Conservation (phyloP, 2,113 vertebrate species). For the Puma concolor region DNA sequence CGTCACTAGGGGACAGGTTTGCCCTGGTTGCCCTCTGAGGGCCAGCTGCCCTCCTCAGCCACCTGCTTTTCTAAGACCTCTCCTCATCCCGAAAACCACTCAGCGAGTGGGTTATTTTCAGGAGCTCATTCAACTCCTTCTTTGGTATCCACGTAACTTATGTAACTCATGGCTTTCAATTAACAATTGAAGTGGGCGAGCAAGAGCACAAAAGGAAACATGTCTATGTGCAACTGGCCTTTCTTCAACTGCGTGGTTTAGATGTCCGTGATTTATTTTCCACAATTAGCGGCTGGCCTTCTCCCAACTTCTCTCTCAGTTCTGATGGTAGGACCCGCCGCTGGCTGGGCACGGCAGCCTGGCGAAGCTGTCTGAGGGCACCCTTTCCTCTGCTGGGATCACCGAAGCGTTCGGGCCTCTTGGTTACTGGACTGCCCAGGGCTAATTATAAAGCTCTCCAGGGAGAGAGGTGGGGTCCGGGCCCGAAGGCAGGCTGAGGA, state of each 20-base stretch:
- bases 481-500: background rate
- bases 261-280: slow-evolving; percentile 71
- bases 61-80: background rate
- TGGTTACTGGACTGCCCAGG: background rate
- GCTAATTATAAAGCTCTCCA: background rate
- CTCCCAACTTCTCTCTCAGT: slow-evolving; percentile 39
- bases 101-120: background rate
- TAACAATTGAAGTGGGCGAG: slow-evolving; percentile 35
- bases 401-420: background rate
- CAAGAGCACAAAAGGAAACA: slow-evolving; percentile 6
- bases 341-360: background rate
- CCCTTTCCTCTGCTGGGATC: background rate
- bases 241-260: slow-evolving; percentile 29
- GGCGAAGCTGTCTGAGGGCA: background rate
- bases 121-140: background rate
- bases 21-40: background rate
- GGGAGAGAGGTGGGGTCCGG: background rate
- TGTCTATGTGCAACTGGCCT: slow-evolving; percentile 28
- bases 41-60: background rate
- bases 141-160: slow-evolving; percentile 61
- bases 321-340: background rate
- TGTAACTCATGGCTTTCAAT: slow-evolving; percentile 48
- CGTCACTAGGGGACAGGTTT: background rate
- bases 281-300: slow-evolving; percentile 67
- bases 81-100: background rate